Conservation (phyloP, 1,140 invertebrate genomes). For the Adelges cooleyi region DNA sequence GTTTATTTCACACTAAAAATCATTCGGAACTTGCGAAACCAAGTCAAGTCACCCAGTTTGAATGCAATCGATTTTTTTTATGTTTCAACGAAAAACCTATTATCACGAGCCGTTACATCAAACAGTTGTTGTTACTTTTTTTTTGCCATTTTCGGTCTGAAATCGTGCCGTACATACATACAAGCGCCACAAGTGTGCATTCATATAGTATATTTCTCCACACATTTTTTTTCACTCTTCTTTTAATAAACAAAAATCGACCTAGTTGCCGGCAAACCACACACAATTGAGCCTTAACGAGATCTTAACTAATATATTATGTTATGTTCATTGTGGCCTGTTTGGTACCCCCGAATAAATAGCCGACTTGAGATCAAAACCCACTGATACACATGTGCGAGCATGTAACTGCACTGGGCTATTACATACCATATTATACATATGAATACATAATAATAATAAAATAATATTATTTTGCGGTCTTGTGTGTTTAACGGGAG, state of each 20-base stretch:
- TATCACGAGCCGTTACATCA: neutral
- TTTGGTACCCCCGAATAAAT: neutral
- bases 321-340: too few species aligned
- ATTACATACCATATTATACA: neutral
- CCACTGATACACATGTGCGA: neutral
- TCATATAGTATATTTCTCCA: neutral
- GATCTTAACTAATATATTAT: neutral
- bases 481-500: neutral
- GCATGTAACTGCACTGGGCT: neutral
- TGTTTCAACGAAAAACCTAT: slow-evolving; percentile 3
- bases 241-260: neutral
- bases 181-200: neutral
- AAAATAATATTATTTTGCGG: too few species aligned
- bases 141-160: slow-evolving; percentile 1
- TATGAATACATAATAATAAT: neutral
- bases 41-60: neutral
- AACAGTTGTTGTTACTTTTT: neutral
- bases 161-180: neutral
- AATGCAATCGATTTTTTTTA: neutral
- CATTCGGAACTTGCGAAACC: neutral
- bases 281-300: neutral
- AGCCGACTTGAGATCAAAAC: neutral
- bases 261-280: neutral
- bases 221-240: neutral
- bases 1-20: neutral